Evolutionary conservation across 2,797 vertebrate genomes (phyloP), one percentile per base, ranked within the genome.

Genomic region (Sternarchorhynchus goeldii): DNA sequence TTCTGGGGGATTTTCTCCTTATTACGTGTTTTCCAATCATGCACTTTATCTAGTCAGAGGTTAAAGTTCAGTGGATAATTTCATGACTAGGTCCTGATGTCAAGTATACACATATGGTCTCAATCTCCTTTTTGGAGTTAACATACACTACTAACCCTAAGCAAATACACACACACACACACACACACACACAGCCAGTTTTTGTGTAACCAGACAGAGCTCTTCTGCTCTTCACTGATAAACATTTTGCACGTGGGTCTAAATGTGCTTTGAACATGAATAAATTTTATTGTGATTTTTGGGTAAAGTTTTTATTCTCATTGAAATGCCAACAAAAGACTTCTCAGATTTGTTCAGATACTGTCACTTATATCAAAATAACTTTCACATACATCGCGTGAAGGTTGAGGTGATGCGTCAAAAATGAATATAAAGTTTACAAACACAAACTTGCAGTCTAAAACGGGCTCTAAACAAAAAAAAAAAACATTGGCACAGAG

Each of bases 191-290:
- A 62, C 75, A 18, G 25, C 25, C n/a, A n/a, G 58, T 18, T n/a
- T 8, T 31, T 36, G 45, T 59, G 34, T 39, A 45, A 34, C 5
- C 57, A 59, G 16, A 50, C 29, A 55, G 25, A 20, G 36, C 8
- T 39, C 14, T 21, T 57, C 14, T 58, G 50, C 25, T 36, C 36
- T 72, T 82, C 84, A 67, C 83, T 84, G 86, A 81, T 86, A 66
- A 81, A 82, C 71, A 83, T 86, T 86, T 83, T 89, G 89, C 89
- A 89, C 87, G 86, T 86, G 81, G 87, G 79, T 86, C 70, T 82
- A 82, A 85, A 81, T 85, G 74, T 82, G 73, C 82, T 78, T 85
- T 80, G 82, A 89, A 84, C 86, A 86, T 70, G 70, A 85, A 83
- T 84, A 87, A 87, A 69, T 81, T 86, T 87, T 79, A 83, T 78